Evolutionary conservation across 2,113 vertebrate genomes (phyloP), one percentile per base, ranked within the genome.

Genomic region (Anhinga anhinga): DNA sequence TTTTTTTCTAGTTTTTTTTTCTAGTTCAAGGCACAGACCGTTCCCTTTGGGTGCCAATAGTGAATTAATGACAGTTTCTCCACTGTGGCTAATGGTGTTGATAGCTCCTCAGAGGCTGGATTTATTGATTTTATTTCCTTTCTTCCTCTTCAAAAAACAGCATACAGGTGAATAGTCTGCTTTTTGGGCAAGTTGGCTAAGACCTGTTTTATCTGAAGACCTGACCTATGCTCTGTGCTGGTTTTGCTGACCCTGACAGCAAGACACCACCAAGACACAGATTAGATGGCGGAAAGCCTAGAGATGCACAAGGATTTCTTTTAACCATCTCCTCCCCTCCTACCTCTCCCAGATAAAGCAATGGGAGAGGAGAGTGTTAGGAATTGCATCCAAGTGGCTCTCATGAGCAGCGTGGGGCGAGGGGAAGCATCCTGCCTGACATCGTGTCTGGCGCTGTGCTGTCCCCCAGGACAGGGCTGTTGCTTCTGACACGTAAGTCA

Each of bases 391-490:
- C 6, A 18, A 7, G 45, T 5, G 11, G 36, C 20, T 45, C 34
- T 34, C 1, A 0, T 3, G 44, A 50, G 53, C 62, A 47, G 69
- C 1, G 1, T 9, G 52, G 14, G 23, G 26, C 17, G 18, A 27
- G 20, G 34, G 61, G 59, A 38, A 26, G 26, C 30, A 2, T 23
- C 67, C 38, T 22, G 21, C 45, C 53, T 9, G 25, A 22, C 20
- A 1, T 15, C 1, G 2, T 19, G 27, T 29, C 44, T 40, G 50
- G 16, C 47, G 17, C 5, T 1, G 27, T 5, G 44, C 15, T 8
- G 3, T 25, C 13, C 27, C 23, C n/a, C 2, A 1, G 13, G 13
- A 16, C 34, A 8, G 7, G 47, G 56, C 63, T 77, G 56, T 9
- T 44, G 22, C 45, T 40, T 30, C 66, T 12, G 32, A 49, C 26